Base-by-base conservation (phyloP, 2,888 invertebrate genomes). In the Alloplasta piceator region DNA sequence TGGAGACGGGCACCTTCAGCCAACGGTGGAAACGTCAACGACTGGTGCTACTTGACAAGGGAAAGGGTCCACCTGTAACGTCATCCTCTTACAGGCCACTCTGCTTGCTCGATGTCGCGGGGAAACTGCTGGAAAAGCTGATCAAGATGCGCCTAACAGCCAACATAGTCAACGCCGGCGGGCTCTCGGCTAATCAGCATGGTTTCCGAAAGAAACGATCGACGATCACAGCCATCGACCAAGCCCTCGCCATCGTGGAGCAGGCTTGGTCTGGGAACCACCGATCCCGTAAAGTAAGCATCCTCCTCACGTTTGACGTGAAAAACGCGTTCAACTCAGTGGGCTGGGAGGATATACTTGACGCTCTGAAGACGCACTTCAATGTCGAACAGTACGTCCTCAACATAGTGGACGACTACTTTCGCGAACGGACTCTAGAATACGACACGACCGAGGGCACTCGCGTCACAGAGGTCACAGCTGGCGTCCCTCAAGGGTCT, bases 111-210 rank as follows among this genome's bases (percentile, higher is more conserved):
- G 52, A 71, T 7, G 14, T 10, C 0, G 10, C 52, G 1, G 78
- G 63, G 26, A 82, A 82, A 55, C 36, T 84, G n/a, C 52, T 70
- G 2, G 83, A 84, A 66, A 84, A 77, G 63, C 9, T 84, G 55
- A 68, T 85, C 58, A 76, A 66, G 73, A 14, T 61, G n/a, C 73
- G 84, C 16, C 55, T 84, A n/a, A n/a, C n/a, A 14, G 16, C 39
- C 0, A 9, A 3, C 26, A 71, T 78, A 10, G 46, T 85, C 6
- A 61, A 68, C 38, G 66, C 60, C 16, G 83, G 83, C 6, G 79
- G 78, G n/a, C 74, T 82, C 0, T 83, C 78, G 5, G 16, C 7
- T 7, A 67, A 63, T 12, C 85, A 84, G 56, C 66, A 66, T 1
- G 63, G 63, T 10, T 84, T 85, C 55, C 41, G 79, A 1, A 68